Evolutionary conservation across 2,888 invertebrate genomes (phyloP), one percentile per base, ranked within the genome.

Genomic region (Salpingus planirostris): DNA sequence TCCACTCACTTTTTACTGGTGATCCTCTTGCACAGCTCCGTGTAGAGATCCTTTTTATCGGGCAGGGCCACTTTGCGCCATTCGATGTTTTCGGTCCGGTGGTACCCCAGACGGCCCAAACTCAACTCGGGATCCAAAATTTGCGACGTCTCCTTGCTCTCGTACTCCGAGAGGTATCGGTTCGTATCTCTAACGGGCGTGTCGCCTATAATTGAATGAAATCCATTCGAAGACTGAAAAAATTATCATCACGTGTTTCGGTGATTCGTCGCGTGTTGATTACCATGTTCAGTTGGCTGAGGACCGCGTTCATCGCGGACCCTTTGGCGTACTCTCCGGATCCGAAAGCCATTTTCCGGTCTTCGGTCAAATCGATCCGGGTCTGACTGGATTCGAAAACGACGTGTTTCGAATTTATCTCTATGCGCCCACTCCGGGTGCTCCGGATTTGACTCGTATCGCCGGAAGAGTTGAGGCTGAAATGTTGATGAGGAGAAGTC

Each of bases 41-140:
- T 69, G 57, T 75, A 78, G 18, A 80, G 57, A 54, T 80, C 78
- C 44, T 71, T 74, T 60, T 80, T 81, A 47, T 76, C 74, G 0
- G 80, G 80, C 22, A 80, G 56, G 30, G 69, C 67, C 8, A 80
- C 67, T 38, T 70, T 67, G 42, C 68, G 65, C 79, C 80, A 81
- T 50, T 76, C 73, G 31, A 80, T 73, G 1, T 72, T 68, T 28
- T 73, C 71, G 2, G 68, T 65, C 11, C 45, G 49, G 3, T 66
- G 67, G 46, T 78, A 78, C 2, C 79, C 79, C 39, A 55, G 36
- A 37, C 74, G 71, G 18, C 54, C 54, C 29, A 76, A 59, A 45
- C 71, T 68, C 47, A 71, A 62, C 33, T 70, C 70, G 8, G 66
- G 66, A 39, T 62, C 59, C 34, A 66, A 48, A 35, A 64, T 62